phyloP scores from a whole-genome alignment of 2,113 vertebrate genomes.

The Otocyon megalotis region DNA sequence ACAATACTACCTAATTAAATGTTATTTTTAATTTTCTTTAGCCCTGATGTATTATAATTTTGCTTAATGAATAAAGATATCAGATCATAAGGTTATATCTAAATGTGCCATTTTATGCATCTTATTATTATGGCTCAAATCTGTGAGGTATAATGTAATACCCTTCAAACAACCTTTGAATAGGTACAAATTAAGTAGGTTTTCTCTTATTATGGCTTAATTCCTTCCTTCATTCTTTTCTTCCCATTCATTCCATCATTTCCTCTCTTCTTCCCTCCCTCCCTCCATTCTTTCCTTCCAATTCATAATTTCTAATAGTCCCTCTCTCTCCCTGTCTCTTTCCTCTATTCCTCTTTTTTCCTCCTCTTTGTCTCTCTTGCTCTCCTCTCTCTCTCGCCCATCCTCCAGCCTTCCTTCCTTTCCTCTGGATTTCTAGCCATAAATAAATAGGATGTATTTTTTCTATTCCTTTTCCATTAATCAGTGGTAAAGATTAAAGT shows the following conservation, averaged over 20 bases:
- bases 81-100: accelerated
- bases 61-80: background rate
- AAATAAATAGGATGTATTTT: background rate
- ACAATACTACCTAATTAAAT: background rate
- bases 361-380: background rate
- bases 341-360: background rate
- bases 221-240: background rate
- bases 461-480: background rate
- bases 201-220: background rate
- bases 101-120: background rate
- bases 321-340: background rate
- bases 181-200: background rate
- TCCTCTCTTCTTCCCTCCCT: background rate
- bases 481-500: background rate
- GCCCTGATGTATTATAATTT: background rate
- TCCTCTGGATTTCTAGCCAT: background rate
- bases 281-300: background rate
- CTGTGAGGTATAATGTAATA: background rate
- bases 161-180: background rate
- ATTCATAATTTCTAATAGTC: background rate
- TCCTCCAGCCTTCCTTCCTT: background rate
- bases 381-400: too few species aligned
- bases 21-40: background rate
- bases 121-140: conserved; percentile 26
- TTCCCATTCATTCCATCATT: background rate